Conservation (phyloP, 1,140 invertebrate species). For the Chionoecetes opilio region DNA sequence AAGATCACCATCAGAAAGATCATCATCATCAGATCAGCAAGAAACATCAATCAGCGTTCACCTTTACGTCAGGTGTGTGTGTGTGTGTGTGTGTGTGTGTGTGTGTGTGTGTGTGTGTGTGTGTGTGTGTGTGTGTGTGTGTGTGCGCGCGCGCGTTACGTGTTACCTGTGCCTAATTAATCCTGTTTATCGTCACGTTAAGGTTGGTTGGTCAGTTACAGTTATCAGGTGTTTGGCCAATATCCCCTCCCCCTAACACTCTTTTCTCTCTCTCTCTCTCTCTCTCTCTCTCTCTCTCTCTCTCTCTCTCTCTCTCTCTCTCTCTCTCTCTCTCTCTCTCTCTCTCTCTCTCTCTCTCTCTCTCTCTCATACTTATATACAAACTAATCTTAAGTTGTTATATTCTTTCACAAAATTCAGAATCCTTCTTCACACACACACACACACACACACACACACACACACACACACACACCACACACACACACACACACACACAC, state of each 20-base stretch:
- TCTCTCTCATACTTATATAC: too few relatives aligned
- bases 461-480: constrained; percentile 25
- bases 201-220: background rate
- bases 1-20: too few relatives aligned
- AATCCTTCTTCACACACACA: background rate
- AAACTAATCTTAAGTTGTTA: too few relatives aligned
- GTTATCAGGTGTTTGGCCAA: background rate
- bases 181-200: background rate
- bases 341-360: constrained; percentile 18
- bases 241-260: background rate
- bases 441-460: constrained; percentile 7
- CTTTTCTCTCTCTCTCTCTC: constrained; percentile 2
- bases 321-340: constrained; percentile 27
- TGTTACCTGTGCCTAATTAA: background rate
- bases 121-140: background rate
- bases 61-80: background rate
- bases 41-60: background rate
- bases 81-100: background rate
- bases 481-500: constrained; percentile 27
- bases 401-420: background rate
- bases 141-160: background rate
- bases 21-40: too few relatives aligned
- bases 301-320: constrained; percentile 27
- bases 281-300: constrained; percentile 27
- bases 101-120: background rate